Conservation (phyloP, 2,888 invertebrate species). For the Bruchidius siliquastri region DNA sequence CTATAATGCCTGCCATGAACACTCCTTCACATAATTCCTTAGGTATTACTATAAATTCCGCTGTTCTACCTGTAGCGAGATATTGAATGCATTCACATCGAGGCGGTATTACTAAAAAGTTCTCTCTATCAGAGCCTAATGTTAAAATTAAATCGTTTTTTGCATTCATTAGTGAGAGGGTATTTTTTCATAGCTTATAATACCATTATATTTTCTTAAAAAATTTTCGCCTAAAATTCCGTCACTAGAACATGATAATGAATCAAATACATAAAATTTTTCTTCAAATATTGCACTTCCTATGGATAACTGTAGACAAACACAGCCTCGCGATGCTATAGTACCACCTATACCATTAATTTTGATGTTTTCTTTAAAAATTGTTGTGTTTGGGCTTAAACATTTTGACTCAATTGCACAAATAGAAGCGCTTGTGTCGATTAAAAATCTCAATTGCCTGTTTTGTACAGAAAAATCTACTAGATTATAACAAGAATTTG, state of each 20-base stretch:
- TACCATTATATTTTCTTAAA: not conserved
- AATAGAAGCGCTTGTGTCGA: conserved; percentile 12
- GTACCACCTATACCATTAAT: conserved; percentile 7
- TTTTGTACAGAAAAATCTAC: not conserved
- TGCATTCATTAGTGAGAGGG: not conserved
- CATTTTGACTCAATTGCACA: conserved; percentile 7
- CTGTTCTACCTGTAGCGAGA: not conserved
- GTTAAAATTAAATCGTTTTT: not conserved
- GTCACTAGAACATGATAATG: conserved; percentile 1
- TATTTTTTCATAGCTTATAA: conserved; percentile 2
- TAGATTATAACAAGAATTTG: not conserved
- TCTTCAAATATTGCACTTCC: not conserved
- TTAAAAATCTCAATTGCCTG: conserved; percentile 4
- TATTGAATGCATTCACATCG: not conserved
- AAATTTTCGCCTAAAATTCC: conserved; percentile 4
- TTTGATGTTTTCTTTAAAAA: conserved; percentile 6
- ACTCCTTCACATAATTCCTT: conserved; percentile 1
- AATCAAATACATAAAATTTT: conserved; percentile 2
- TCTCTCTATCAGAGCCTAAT: not conserved
- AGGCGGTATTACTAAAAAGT: conserved; percentile 1
- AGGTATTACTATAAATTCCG: not conserved
- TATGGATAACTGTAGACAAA: not conserved
- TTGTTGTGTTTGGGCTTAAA: conserved; percentile 5
- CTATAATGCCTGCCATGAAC: not conserved
- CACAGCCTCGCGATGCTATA: not conserved